These are phyloP conservation scores for Caracal caracal DNA, from an alignment of 2,113 vertebrate species.

Conservation along the genomic window DNA sequence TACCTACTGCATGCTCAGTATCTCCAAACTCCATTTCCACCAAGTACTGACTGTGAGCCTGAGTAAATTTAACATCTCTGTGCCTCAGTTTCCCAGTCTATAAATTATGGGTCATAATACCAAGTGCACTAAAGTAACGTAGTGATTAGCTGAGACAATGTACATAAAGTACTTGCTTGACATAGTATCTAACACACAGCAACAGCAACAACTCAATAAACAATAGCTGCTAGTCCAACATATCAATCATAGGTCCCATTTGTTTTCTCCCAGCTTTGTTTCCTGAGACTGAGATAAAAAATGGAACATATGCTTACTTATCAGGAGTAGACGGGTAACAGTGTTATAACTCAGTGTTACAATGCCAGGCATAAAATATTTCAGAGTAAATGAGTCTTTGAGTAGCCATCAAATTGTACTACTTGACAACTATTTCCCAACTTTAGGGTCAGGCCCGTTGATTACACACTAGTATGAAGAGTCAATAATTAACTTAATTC, in stretches of 20 bases:
- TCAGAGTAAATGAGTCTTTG: slow-evolving; percentile 28
- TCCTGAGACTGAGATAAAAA: background rate
- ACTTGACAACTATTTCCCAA: slow-evolving; percentile 55
- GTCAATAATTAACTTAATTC: slow-evolving; percentile 74
- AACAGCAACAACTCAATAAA: background rate
- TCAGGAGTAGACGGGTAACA: background rate
- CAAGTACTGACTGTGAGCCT: background rate
- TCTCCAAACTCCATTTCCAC: background rate
- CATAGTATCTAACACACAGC: background rate
- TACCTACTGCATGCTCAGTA: background rate
- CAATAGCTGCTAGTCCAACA: background rate
- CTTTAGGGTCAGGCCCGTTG: slow-evolving; percentile 48
- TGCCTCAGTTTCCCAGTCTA: background rate
- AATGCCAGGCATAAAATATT: background rate
- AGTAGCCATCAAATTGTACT: slow-evolving; percentile 21
- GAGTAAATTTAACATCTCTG: background rate
- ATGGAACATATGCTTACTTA: background rate
- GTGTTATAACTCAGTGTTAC: background rate
- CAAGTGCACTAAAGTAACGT: background rate
- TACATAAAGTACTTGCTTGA: background rate
- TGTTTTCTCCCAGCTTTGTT: background rate
- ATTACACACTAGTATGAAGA: slow-evolving; percentile 50
- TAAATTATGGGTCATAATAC: background rate
- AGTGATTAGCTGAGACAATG: background rate
- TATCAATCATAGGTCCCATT: background rate